Conservation (phyloP, 2,888 invertebrate species). For the Didymodactylos carnosus region DNA sequence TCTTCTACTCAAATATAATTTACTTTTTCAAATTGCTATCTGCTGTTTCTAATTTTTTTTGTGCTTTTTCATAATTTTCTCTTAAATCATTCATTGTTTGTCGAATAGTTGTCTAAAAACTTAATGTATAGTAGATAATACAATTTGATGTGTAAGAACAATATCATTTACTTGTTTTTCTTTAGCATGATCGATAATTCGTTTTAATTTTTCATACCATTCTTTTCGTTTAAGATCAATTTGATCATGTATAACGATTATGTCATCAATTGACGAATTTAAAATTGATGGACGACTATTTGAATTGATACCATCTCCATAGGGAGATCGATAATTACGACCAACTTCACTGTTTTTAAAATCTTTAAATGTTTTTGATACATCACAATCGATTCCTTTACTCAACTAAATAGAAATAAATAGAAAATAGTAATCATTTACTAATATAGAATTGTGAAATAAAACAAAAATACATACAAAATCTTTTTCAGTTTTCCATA, state of each 20-base stretch:
- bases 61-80: neutral
- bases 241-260: neutral
- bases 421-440: no score
- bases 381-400: neutral
- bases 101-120: neutral
- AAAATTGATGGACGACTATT: neutral
- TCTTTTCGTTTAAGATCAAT: neutral
- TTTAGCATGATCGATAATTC: neutral
- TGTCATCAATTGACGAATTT: neutral
- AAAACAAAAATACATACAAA: neutral
- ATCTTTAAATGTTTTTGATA: neutral
- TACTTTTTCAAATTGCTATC: neutral
- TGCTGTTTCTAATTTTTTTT: neutral
- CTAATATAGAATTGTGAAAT: neutral
- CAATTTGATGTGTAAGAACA: no score
- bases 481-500: neutral
- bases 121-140: no score
- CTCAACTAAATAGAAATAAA: neutral
- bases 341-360: neutral
- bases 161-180: neutral
- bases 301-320: no score
- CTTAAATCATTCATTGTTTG: neutral
- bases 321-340: neutral
- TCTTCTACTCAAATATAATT: neutral
- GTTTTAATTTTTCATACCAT: neutral